Evolutionary conservation across 1,140 invertebrate genomes (phyloP).

Genomic region (Choristoneura fumiferana): DNA sequence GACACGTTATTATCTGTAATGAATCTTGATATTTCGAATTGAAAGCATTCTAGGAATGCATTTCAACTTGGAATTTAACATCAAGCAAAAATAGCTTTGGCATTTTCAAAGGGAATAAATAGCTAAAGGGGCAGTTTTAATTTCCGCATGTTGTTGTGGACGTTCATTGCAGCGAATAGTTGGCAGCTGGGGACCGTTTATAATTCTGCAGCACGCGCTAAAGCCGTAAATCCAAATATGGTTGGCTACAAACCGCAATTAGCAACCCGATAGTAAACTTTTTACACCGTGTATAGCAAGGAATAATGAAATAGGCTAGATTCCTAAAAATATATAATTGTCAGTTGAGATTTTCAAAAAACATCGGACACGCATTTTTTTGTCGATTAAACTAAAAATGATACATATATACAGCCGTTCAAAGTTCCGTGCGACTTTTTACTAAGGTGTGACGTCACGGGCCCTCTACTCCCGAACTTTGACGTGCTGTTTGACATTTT

Average conservation of each 20-base stretch:
- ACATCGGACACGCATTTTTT: too few relatives aligned
- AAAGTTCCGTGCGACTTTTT: too few relatives aligned
- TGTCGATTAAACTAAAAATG: too few relatives aligned
- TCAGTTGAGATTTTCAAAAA: too few relatives aligned
- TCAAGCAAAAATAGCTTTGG: neutral
- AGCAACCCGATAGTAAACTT: constrained; percentile 49
- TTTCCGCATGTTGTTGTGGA: constrained; percentile 44
- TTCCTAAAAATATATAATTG: too few relatives aligned
- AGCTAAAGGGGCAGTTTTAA: constrained; percentile 34
- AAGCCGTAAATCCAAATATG: constrained; percentile 65
- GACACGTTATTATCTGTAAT: too few relatives aligned
- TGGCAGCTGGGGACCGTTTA: constrained; percentile 53
- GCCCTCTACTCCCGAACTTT: too few relatives aligned
- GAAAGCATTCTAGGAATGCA: neutral
- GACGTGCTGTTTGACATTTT: too few relatives aligned
- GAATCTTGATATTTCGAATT: too few relatives aligned
- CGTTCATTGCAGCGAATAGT: constrained; percentile 40
- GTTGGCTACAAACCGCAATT: constrained; percentile 65
- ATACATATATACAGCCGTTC: too few relatives aligned
- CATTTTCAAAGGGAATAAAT: constrained; percentile 2
- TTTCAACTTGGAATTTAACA: neutral
- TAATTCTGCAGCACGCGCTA: constrained; percentile 49
- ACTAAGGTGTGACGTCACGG: too few relatives aligned
- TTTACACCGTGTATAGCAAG: constrained; percentile 38
- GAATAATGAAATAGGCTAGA: constrained; percentile 35